Percentiles rank a stretch among this genome's conserved stretches.
Conservation (phyloP, 2,113 vertebrate genomes). For the Canis aureus region DNA sequence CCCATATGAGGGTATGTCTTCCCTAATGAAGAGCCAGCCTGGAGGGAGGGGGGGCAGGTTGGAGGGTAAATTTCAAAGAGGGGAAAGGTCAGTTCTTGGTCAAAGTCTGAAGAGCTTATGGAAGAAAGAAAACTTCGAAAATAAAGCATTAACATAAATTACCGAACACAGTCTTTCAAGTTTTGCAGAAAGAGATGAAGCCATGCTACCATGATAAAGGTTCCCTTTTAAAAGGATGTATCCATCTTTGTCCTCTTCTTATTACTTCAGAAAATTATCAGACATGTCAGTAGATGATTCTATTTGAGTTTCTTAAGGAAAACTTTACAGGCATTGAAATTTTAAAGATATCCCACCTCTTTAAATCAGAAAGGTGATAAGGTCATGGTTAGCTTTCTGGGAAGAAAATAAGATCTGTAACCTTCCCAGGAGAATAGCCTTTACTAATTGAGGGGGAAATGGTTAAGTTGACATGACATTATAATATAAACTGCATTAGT, state of each 20-base stretch:
- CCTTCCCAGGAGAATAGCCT: constrained; percentile 8
- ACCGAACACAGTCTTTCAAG: constrained; percentile 76
- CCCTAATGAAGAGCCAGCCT: constrained; percentile 78
- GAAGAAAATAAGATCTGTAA: constrained; percentile 70
- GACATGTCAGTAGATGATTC: constrained; percentile 43
- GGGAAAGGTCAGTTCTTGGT: constrained; percentile 79
- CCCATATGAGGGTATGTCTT: constrained; percentile 48
- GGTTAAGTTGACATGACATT: constrained; percentile 9
- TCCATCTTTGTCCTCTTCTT: constrained; percentile 67
- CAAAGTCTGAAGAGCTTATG: constrained; percentile 75
- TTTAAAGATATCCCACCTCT: constrained; percentile 50
- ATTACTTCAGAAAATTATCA: constrained; percentile 76
- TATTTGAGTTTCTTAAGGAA: constrained; percentile 74
- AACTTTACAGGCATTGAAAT: constrained; percentile 68
- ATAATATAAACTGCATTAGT: neutral
- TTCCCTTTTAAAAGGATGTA: constrained; percentile 44
- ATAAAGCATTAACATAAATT: constrained; percentile 84
- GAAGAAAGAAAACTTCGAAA: constrained; percentile 82
- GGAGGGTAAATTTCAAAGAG: constrained; percentile 81
- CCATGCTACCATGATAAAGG: constrained; percentile 47
- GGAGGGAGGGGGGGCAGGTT: constrained; percentile 19
- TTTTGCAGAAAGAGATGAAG: constrained; percentile 72
- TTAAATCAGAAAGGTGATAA: constrained; percentile 51
- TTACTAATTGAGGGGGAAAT: constrained; percentile 39
- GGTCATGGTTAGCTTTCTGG: constrained; percentile 49